A percentile compares a stretch with the other conserved stretches of the same genome.
Conservation (phyloP, 2,888 invertebrate genomes). For the Eupithecia insigniata region DNA sequence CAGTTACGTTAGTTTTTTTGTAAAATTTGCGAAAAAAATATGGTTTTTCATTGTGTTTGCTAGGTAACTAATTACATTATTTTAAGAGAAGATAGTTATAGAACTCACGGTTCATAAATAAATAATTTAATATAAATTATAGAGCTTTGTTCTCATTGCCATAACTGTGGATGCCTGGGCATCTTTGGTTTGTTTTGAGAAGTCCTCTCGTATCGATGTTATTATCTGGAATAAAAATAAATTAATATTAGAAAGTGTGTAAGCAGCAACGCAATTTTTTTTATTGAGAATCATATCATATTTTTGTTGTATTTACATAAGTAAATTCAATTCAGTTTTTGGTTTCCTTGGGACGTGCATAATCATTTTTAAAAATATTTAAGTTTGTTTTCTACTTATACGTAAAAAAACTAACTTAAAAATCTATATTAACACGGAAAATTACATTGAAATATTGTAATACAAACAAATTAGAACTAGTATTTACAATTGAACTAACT, state of each 20-base stretch:
- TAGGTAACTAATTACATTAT: background rate
- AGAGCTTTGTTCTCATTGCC: too few relatives aligned
- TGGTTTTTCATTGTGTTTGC: background rate
- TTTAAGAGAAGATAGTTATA: background rate
- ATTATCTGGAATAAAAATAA: background rate
- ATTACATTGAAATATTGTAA: too few relatives aligned
- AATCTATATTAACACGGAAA: too few relatives aligned
- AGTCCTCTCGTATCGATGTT: too few relatives aligned
- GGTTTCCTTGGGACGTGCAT: conserved; percentile 22
- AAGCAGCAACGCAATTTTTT: too few relatives aligned
- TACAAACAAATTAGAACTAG: too few relatives aligned
- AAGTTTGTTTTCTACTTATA: background rate
- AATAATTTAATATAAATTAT: too few relatives aligned
- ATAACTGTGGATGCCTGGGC: too few relatives aligned
- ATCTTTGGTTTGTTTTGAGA: too few relatives aligned
- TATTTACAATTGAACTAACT: too few relatives aligned
- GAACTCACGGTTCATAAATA: too few relatives aligned
- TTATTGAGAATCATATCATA: conserved; percentile 16
- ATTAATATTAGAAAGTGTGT: background rate
- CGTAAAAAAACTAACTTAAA: background rate
- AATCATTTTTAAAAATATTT: conserved; percentile 22
- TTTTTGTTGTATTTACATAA: conserved; percentile 19
- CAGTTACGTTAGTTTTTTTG: background rate
- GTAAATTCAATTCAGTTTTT: conserved; percentile 38
- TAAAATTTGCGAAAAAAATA: background rate